phyloP scores from a whole-genome alignment of 2,888 invertebrate species.

The Cinara cedri region DNA sequence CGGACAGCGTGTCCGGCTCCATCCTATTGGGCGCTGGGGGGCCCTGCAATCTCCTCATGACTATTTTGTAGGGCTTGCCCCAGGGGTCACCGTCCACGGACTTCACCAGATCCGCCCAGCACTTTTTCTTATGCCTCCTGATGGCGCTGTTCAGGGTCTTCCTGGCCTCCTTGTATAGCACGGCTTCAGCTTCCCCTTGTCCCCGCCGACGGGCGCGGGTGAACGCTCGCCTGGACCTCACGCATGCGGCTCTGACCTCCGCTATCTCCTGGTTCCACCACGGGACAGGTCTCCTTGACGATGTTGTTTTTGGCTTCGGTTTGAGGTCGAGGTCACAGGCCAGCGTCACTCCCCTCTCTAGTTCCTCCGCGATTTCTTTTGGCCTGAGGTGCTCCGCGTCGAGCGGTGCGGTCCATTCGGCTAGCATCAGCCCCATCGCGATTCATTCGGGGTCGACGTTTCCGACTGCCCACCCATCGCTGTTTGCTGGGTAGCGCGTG shows the following conservation, averaged over 20 bases:
- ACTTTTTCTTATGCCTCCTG: not conserved
- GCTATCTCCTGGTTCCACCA: constrained; percentile 8
- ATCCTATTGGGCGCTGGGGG: not conserved
- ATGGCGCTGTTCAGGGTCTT: not conserved
- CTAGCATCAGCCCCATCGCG: not conserved
- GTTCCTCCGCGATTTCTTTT: not conserved
- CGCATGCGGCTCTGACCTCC: not conserved
- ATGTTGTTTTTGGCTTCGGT: too few relatives aligned
- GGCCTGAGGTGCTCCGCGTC: not conserved
- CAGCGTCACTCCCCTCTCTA: not conserved
- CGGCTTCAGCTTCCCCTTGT: not conserved
- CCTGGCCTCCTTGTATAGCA: not conserved
- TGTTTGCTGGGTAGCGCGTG: too few relatives aligned
- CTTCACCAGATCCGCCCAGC: not conserved
- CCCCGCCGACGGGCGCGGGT: not conserved
- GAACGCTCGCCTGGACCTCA: not conserved
- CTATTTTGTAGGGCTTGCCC: not conserved
- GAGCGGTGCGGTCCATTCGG: not conserved
- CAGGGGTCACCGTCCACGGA: not conserved
- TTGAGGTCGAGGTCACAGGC: not conserved
- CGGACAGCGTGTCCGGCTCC: not conserved
- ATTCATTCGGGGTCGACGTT: not conserved
- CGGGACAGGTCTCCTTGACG: not conserved
- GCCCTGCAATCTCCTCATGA: not conserved
- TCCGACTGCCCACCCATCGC: not conserved